Evolutionary conservation across 1,140 invertebrate species (phyloP).

Genomic region (Neodiprion pinetum): DNA sequence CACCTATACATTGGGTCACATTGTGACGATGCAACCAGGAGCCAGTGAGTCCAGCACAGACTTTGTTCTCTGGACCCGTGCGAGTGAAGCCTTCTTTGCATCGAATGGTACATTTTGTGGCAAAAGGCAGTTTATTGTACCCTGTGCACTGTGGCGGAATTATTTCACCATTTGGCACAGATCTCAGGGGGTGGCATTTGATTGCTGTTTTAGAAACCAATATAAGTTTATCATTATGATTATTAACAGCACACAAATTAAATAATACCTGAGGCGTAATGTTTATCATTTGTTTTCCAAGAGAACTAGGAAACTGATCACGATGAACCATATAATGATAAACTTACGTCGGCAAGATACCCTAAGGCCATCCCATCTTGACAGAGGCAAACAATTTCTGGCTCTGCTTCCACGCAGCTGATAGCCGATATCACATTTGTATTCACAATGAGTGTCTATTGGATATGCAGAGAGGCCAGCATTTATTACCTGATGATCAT

Average conservation of each 20-base stretch:
- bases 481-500: constrained; percentile 36
- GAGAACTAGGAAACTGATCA: too few relatives aligned
- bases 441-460: constrained; percentile 72
- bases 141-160: constrained; percentile 60
- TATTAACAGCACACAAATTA: too few relatives aligned
- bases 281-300: too few relatives aligned
- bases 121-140: constrained; percentile 61
- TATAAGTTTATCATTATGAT: neutral
- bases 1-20: constrained; percentile 61
- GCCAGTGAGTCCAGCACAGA: constrained; percentile 59
- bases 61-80: constrained; percentile 57
- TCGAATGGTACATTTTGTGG: constrained; percentile 62
- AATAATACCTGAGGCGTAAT: too few relatives aligned
- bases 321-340: neutral
- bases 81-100: constrained; percentile 67
- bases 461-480: constrained; percentile 44
- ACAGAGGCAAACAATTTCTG: constrained; percentile 72
- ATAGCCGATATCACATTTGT: constrained; percentile 71
- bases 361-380: constrained; percentile 73
- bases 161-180: constrained; percentile 60
- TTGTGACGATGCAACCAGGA: constrained; percentile 60
- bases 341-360: constrained; percentile 71
- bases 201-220: constrained; percentile 56
- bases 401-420: constrained; percentile 71
- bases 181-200: constrained; percentile 63